Conservation (phyloP, 2,797 vertebrate genomes). For the Gallinago solitaria region DNA sequence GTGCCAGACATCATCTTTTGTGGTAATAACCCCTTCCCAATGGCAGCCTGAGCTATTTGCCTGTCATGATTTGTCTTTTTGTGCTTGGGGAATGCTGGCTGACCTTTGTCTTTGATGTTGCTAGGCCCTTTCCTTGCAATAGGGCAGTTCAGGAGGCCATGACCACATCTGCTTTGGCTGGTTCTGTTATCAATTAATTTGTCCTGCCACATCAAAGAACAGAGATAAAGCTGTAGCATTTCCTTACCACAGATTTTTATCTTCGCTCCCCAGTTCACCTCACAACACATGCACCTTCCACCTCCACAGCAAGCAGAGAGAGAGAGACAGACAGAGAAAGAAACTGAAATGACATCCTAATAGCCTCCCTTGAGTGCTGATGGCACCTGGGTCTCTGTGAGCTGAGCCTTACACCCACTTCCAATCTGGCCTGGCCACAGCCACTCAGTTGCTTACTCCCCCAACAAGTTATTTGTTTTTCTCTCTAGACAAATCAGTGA, state of each 20-base stretch:
- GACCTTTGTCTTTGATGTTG: conserved; percentile 70
- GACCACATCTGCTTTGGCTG: conserved; percentile 61
- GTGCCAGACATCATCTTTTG: conserved; percentile 45
- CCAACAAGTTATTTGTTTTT: conserved; percentile 71
- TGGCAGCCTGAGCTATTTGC: conserved; percentile 58
- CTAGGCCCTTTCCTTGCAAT: conserved; percentile 31
- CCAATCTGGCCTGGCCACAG: conserved; percentile 67
- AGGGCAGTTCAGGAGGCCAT: conserved; percentile 64
- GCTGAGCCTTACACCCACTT: conserved; percentile 63
- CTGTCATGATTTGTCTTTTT: conserved; percentile 62
- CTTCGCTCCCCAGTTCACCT: conserved; percentile 60
- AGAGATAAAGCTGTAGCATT: conserved; percentile 62
- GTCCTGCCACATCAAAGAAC: conserved; percentile 68
- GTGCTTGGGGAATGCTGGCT: conserved; percentile 55
- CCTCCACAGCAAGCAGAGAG: conserved; percentile 39
- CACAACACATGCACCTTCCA: conserved; percentile 57
- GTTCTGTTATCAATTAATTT: conserved; percentile 67
- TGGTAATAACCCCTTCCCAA: conserved; percentile 55
- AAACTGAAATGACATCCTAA: conserved; percentile 63
- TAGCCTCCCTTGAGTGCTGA: conserved; percentile 39
- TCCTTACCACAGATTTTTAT: conserved; percentile 69
- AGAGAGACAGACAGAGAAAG: conserved; percentile 45
- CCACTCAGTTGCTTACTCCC: conserved; percentile 51
- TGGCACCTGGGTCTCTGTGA: conserved; percentile 63
- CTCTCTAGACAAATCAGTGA: conserved; percentile 66